Base-by-base conservation (phyloP, 2,113 vertebrate genomes). In the Benitochromis conjunctus region DNA sequence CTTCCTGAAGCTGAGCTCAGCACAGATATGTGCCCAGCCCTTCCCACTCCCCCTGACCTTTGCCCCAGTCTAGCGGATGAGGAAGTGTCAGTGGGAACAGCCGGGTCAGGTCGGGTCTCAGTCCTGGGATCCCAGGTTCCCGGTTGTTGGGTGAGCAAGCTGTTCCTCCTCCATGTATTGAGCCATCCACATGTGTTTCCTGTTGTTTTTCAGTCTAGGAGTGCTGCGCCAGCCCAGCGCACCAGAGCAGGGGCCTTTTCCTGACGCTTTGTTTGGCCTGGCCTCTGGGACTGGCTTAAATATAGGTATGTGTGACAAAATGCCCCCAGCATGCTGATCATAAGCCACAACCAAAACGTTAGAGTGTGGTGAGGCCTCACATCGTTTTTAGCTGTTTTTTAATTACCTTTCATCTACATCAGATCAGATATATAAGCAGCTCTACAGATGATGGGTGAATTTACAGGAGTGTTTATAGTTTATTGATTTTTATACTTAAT, bases 111-210 rank as follows among this genome's bases (percentile, higher is more conserved):
- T 66, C 8, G 66, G 91, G 85, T 88, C 91, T 88, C 53, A 29
- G 83, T 76, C 66, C 87, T 81, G 88, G 81, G 79, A 83, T 90
- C 82, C 64, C 84, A 85, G 88, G 84, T 90, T 91, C 86, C 90
- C 58, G 84, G 84, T 81, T 80, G 80, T 79, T 71, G 80, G 11
- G 34, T 34, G 9, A 87, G 90, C 93, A 89, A 83, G 71, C 34
- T 5, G n/a, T 86, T 80, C 80, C 83, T 81, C 76, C 84, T 80
- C 87, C 79, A 93, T 94, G 91, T 94, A 96, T 96, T 91, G 84
- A 94, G 90, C 85, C 86, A 93, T 92, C 91, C 96, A 97, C 97
- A 97, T 97, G 94, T 98, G 97, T 97, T 98, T 98, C 97, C 97
- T 98, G 97, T 98, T 98, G 97, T 97, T 97, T 88, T 93, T 86